Conservation (phyloP, 2,888 invertebrate genomes). For the Lochmaea crataegi region DNA sequence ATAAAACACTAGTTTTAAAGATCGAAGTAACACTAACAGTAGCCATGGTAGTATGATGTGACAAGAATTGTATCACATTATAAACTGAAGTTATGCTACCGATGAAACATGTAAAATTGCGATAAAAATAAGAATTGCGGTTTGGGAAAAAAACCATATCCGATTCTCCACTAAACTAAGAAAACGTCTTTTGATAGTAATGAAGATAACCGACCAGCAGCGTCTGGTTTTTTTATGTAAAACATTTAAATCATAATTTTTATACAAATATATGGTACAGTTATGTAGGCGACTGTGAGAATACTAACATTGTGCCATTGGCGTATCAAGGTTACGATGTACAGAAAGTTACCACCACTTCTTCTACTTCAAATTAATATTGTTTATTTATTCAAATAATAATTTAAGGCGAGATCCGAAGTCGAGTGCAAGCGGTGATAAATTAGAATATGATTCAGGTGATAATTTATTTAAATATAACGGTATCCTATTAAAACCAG, state of each 20-base stretch:
- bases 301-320: constrained; percentile 4
- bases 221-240: constrained; percentile 9
- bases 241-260: constrained; percentile 4
- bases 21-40: constrained; percentile 1
- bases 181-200: constrained; percentile 18
- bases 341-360: constrained; percentile 10
- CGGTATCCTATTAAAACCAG: too few species aligned
- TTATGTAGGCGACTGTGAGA: constrained; percentile 3
- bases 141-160: constrained; percentile 34
- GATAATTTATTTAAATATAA: too few species aligned
- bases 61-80: constrained; percentile 24
- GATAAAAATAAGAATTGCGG: constrained; percentile 20
- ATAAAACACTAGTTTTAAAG: not conserved
- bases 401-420: not conserved
- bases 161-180: constrained; percentile 16
- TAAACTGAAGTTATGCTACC: constrained; percentile 8
- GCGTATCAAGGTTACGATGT: constrained; percentile 18
- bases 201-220: not conserved
- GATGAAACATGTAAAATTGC: not conserved
- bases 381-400: constrained; percentile 13
- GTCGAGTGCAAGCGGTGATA: not conserved
- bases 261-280: not conserved
- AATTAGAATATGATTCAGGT: not conserved
- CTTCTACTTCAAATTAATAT: constrained; percentile 5
- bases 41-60: constrained; percentile 1